Base-by-base conservation (phyloP, 2,113 vertebrate genomes). In the Eulemur rufifrons region DNA sequence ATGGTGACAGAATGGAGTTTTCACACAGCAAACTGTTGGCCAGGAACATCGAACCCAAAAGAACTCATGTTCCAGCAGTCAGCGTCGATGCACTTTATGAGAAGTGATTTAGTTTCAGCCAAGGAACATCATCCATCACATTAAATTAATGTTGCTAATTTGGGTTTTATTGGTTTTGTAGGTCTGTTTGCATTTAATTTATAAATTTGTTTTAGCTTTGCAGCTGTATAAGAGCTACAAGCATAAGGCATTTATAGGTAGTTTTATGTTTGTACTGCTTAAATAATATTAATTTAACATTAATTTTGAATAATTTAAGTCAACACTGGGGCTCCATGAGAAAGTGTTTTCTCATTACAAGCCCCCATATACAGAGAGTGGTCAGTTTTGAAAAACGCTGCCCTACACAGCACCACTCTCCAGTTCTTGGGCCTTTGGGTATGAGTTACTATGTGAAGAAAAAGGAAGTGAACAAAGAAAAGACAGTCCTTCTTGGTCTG, bases 131-230 rank as follows among this genome's bases (percentile, higher is more conserved):
- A 85, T 81, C 56, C 54, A 50, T 94, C 82, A 74, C 76, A 59
- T 87, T 84, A 94, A 97, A 96, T 95, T 86, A 71, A 95, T 86
- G 94, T 29, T 87, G 89, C 87, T 95, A 64, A 89, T 96, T 96
- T 89, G 80, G 76, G 63, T 91, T 95, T 96, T 93, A 97, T 77
- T 95, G 89, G 92, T 81, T 94, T 88, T 95, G 80, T 74, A 64
- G 92, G 84, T 95, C 84, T 97, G 93, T 92, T 86, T 74, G 78
- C 42, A 92, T 74, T 96, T 83, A 73, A 96, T 23, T 86, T 91
- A 96, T 78, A 86, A 89, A 73, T 83, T 71, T 89, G 82, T 77
- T 92, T 91, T 77, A 11, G 89, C 18, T 8, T 92, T 91, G 39
- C 42, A 89, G 68, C 34, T 47, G 8, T 54, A 42, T 20, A 25